Evolutionary conservation across 2,113 vertebrate species (phyloP).

Genomic region (Solenodon paradoxus): DNA sequence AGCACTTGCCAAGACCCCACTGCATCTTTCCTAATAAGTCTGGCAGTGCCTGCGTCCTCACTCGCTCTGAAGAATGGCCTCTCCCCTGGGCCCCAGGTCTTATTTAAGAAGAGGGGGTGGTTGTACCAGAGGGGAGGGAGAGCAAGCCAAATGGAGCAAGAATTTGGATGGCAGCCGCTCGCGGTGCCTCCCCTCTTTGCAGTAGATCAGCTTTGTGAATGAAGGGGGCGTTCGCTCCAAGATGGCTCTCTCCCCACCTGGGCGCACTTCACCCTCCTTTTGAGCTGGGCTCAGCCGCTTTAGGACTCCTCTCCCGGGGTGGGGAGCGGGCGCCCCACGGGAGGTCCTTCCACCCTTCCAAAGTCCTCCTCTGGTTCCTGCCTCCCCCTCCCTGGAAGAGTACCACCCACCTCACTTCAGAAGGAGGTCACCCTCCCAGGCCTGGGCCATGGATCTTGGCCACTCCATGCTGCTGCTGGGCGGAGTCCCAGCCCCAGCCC

Average conservation of each 20-base stretch:
- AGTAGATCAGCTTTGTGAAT: not conserved
- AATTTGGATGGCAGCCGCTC: not conserved
- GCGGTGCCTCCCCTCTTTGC: not conserved
- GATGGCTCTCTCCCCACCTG: not conserved
- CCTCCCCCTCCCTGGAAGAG: not conserved
- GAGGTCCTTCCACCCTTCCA: not conserved
- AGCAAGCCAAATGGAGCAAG: not conserved
- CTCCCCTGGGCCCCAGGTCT: not conserved
- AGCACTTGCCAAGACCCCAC: constrained; percentile 78
- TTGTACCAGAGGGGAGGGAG: not conserved
- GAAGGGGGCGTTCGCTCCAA: not conserved
- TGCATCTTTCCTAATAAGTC: constrained; percentile 82
- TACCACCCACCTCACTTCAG: not conserved
- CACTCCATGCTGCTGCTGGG: not conserved
- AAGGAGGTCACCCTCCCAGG: constrained; percentile 22
- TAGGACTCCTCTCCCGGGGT: not conserved
- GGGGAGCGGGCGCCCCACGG: not conserved
- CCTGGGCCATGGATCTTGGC: not conserved
- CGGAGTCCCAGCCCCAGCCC: not conserved
- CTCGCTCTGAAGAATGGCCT: not conserved
- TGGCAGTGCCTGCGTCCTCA: constrained; percentile 37
- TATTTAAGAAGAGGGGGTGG: not conserved
- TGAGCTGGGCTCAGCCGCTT: not conserved
- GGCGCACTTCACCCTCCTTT: not conserved
- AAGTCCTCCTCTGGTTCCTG: not conserved